Evolutionary conservation across 2,797 vertebrate genomes (phyloP), one percentile per base, ranked within the genome.

Genomic region (Enteromius mattozi): DNA sequence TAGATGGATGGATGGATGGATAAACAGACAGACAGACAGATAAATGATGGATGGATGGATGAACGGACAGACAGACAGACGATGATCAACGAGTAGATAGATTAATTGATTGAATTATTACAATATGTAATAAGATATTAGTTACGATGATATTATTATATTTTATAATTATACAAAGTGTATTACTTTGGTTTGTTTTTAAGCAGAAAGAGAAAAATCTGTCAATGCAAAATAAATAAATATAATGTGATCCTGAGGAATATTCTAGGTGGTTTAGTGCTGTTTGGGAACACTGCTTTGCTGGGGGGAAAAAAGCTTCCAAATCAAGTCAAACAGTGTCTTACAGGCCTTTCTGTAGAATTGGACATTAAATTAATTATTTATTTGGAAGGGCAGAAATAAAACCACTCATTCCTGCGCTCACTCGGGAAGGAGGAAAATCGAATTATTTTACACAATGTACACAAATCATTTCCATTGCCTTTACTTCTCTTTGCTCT

Each of bases 311-410:
- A 6, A 75, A 19, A 21, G 17, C 33, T 37, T 76, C 9, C 27
- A 75, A 30, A 54, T 75, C 47, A 75, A 54, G 47, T 37, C 33
- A 42, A 45, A 78, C 16, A 42, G 35, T 78, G 75, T 78, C 35
- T 77, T 42, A 12, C 2, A 9, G 7, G 14, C n/a, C 37, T 78
- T 42, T 78, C 37, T 45, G 14, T 17, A 78, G 51, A 78, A 61
- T 47, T 65, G 19, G 12, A 4, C 30, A 16, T 24, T 35, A 65
- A 74, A 74, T 49, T 0, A 49, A 63, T 17, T 6, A 61, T 72
- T 61, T 66, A n/a, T 66, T 49, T 72, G 19, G 40, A 35, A 63
- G 21, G 27, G 27, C 24, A 74, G 10, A 61, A 63, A 82, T 37
- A 74, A 82, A 63, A 49, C 54, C 14, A 45, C 6, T 8, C 37